Conservation (phyloP, 2,797 vertebrate species). For the Squalus acanthias region DNA sequence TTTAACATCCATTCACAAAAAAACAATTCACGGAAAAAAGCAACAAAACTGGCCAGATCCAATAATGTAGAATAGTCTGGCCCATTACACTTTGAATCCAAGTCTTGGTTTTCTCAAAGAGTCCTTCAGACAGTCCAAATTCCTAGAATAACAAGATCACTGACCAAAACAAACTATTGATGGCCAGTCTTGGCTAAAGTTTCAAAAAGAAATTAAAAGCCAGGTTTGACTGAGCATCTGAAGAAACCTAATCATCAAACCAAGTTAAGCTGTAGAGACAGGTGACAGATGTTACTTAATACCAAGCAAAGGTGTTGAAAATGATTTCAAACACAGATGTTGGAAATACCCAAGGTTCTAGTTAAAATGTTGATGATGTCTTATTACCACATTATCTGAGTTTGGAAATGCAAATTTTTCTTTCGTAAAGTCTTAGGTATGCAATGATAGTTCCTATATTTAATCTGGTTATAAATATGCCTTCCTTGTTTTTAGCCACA, state of each 20-base stretch:
- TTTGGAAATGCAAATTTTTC: conserved; percentile 4
- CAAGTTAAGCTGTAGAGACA: background rate
- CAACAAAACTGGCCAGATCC: background rate
- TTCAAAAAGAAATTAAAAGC: background rate
- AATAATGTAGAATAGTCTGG: background rate
- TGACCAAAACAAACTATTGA: background rate
- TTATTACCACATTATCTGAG: background rate
- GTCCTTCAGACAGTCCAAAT: background rate
- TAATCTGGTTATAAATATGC: background rate
- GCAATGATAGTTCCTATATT: background rate
- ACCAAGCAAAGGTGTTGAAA: background rate
- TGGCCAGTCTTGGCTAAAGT: background rate
- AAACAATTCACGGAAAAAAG: background rate
- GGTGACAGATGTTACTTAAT: background rate
- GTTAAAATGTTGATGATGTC: conserved; percentile 3
- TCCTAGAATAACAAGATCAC: background rate
- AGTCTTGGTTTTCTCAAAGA: background rate
- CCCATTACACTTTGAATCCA: background rate
- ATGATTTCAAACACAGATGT: background rate
- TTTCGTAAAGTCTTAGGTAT: background rate
- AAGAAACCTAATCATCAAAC: background rate
- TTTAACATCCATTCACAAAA: background rate
- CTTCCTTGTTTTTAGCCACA: background rate
- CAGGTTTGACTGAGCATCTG: background rate
- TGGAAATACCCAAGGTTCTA: conserved; percentile 6